Evolutionary conservation across 2,797 vertebrate species (phyloP).

Genomic region (Tenualosa thibaudeaui): DNA sequence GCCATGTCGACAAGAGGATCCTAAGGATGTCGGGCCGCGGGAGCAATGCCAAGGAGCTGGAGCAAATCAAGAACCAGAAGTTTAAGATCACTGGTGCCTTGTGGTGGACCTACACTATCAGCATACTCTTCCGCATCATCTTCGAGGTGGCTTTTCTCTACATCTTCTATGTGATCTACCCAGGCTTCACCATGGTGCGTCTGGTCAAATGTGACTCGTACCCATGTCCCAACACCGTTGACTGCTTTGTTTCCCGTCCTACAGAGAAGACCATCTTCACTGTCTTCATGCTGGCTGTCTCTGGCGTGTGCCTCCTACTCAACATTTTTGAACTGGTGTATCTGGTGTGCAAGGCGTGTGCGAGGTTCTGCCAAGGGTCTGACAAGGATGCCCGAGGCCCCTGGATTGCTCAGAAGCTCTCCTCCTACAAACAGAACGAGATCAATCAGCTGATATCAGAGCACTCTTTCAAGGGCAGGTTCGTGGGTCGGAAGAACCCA

Average conservation of each 20-base stretch:
- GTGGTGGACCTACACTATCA: constrained; percentile 97
- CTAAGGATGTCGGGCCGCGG: constrained; percentile 80
- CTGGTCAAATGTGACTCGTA: constrained; percentile 95
- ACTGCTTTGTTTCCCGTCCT: constrained; percentile 96
- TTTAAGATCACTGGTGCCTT: constrained; percentile 88
- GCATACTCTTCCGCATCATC: constrained; percentile 89
- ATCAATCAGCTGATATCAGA: constrained; percentile 86
- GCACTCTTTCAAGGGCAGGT: constrained; percentile 73
- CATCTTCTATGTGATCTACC: constrained; percentile 96
- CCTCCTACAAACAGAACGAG: constrained; percentile 92
- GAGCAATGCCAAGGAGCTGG: constrained; percentile 82
- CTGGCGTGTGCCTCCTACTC: constrained; percentile 91
- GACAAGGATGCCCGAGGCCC: constrained; percentile 79
- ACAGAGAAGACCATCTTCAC: constrained; percentile 98
- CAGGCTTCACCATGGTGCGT: constrained; percentile 93
- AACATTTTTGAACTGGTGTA: constrained; percentile 91
- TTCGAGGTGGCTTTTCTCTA: constrained; percentile 93
- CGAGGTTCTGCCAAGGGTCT: constrained; percentile 69
- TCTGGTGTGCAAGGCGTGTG: constrained; percentile 84
- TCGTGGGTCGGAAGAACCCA: constrained; percentile 71
- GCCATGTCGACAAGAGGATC: constrained; percentile 92
- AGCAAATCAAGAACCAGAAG: constrained; percentile 91
- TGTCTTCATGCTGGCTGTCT: constrained; percentile 93
- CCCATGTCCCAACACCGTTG: constrained; percentile 95
- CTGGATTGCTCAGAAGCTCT: constrained; percentile 78